Evolutionary conservation across 2,888 invertebrate genomes (phyloP).

Genomic region (Tethea ocularis): DNA sequence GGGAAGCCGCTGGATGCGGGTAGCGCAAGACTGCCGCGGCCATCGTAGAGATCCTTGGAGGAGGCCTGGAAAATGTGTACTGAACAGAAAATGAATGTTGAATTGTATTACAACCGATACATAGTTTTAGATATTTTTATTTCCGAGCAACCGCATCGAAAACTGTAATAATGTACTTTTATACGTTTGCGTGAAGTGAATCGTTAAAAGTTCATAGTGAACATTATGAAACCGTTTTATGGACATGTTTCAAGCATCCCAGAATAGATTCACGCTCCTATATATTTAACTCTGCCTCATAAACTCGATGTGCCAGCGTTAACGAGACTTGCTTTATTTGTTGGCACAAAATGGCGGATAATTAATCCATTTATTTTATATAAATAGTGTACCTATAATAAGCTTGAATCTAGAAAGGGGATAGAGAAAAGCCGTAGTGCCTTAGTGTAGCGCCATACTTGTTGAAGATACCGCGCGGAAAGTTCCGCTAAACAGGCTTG

Average conservation of each 20-base stretch:
- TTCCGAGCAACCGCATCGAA: background rate
- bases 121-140: background rate
- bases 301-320: background rate
- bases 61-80: too few relatives aligned
- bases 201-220: constrained; percentile 7
- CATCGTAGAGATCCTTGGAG: too few relatives aligned
- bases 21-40: too few relatives aligned
- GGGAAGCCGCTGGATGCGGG: too few relatives aligned
- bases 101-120: too few relatives aligned
- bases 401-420: too few relatives aligned
- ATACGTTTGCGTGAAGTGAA: background rate
- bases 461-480: too few relatives aligned
- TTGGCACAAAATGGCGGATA: background rate
- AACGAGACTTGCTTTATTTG: background rate
- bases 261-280: constrained; percentile 4
- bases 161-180: background rate
- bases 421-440: too few relatives aligned
- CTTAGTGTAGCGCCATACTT: too few relatives aligned
- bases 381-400: too few relatives aligned
- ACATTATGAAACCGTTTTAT: background rate
- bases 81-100: background rate
- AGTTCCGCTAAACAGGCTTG: too few relatives aligned
- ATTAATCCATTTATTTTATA: background rate
- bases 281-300: constrained; percentile 15
- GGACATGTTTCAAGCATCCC: constrained; percentile 8